Conservation (phyloP, 1,140 invertebrate species). For the Trichogramma pretiosum region DNA sequence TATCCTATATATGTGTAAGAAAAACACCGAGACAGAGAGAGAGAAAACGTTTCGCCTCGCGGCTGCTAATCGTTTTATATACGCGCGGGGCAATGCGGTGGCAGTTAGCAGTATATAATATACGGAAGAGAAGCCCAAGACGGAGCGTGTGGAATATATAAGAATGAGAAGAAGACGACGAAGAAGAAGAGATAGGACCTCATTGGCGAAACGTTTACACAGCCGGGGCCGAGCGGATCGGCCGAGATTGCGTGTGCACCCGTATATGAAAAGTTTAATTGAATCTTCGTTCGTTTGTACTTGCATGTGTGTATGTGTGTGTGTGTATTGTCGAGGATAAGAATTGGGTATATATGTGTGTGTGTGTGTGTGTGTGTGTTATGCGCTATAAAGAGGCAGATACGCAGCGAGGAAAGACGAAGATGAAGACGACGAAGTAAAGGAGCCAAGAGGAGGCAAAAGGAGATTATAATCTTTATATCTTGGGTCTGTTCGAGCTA, state of each 20-base stretch:
- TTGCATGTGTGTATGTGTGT: too few species aligned
- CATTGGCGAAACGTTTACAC: slow-evolving; percentile 46
- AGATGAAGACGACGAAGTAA: slow-evolving; percentile 3
- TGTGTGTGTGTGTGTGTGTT: too few species aligned
- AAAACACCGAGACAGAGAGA: not conserved
- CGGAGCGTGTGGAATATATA: slow-evolving; percentile 21
- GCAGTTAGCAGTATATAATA: too few species aligned
- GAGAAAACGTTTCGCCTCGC: slow-evolving; percentile 18
- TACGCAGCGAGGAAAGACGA: slow-evolving; percentile 19
- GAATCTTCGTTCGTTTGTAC: slow-evolving; percentile 36
- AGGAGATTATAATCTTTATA: too few species aligned
- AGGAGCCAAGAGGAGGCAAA: too few species aligned
- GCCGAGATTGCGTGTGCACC: too few species aligned
- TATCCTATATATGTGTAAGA: too few species aligned
- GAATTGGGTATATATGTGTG: too few species aligned
- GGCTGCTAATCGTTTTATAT: slow-evolving; percentile 44
- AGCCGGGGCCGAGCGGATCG: slow-evolving; percentile 35
- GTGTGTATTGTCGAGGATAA: too few species aligned
- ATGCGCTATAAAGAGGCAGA: too few species aligned
- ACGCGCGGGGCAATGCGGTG: slow-evolving; percentile 20
- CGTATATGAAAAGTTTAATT: slow-evolving; percentile 49
- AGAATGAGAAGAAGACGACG: slow-evolving; percentile 25
- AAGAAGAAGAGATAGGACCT: not conserved
- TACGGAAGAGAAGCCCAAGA: too few species aligned
- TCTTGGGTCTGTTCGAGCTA: too few species aligned